Evolutionary conservation across 1,140 invertebrate genomes (phyloP), one percentile per base, ranked within the genome.

Genomic region (Nixonia krombeini): DNA sequence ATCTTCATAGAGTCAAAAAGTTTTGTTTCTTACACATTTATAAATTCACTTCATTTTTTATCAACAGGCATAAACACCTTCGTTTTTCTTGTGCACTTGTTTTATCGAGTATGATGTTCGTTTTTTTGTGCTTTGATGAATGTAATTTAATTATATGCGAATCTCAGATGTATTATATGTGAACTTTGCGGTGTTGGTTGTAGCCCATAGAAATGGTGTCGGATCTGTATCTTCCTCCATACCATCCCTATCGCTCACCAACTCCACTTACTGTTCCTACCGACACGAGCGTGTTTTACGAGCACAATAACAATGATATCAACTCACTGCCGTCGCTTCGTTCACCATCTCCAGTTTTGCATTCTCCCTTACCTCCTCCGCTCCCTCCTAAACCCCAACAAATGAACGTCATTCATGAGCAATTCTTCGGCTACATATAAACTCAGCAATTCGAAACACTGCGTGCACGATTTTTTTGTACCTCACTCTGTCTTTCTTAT

Each of bases 151-250:
- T 25, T 23, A 9, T 33, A 25, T 4, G 12, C 3, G 25, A 51
- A 51, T 28, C 4, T 45, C n/a, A 65, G 9, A 15, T 53, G 40
- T 50, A 37, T 41, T 42, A 42, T 50, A 59, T 55, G 40, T 45
- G 31, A 63, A 73, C 29, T 73, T 57, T 58, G 59, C 45, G 78
- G 77, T 76, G 70, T 80, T 84, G 75, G 76, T 85, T 85, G 73
- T 89, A 90, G 90, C 89, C 88, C 79, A 87, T 90, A 86, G 90
- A 91, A 86, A 88, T 91, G 87, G 88, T 90, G 85, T 91, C 90
- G 84, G 90, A 91, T 84, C 87, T 91, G 79, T 91, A 90, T 84
- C 80, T 87, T 50, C 83, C 83, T 68, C 70, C 81, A 68, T 71
- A 73, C 58, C 61, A 81, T 72, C 74, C 78, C 50, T 81, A 76